Evolutionary conservation across 2,888 invertebrate species (phyloP).

Genomic region (Andrena dorsata): DNA sequence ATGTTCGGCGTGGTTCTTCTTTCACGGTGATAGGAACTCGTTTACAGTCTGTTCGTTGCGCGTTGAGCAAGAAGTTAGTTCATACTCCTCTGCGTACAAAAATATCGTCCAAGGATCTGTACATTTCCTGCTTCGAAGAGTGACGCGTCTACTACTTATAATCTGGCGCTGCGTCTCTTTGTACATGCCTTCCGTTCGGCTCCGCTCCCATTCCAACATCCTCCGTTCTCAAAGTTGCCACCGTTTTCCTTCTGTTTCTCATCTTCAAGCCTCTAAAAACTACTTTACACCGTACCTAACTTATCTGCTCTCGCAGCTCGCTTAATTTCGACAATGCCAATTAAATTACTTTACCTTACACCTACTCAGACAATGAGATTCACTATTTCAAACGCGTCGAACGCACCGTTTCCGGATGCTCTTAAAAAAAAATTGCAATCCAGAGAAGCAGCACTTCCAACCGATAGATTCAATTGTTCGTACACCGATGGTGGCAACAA

Average conservation of each 20-base stretch:
- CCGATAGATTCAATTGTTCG: neutral
- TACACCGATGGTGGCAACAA: neutral
- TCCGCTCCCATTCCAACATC: neutral
- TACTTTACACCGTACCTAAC: constrained; percentile 14
- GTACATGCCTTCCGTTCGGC: constrained; percentile 36
- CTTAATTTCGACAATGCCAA: neutral
- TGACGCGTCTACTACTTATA: constrained; percentile 31
- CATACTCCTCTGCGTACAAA: constrained; percentile 69
- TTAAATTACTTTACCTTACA: neutral
- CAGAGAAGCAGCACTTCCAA: too few relatives aligned
- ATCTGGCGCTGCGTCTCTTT: constrained; percentile 28
- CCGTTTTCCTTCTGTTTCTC: neutral
- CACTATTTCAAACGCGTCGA: neutral
- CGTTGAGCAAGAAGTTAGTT: constrained; percentile 74
- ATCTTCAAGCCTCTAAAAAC: neutral
- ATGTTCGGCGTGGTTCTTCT: constrained; percentile 57
- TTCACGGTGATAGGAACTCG: constrained; percentile 82
- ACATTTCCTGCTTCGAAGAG: constrained; percentile 44
- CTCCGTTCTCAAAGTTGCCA: neutral
- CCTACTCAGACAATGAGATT: neutral
- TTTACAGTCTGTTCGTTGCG: constrained; percentile 84
- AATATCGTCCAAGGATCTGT: constrained; percentile 70
- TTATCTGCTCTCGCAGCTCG: neutral
- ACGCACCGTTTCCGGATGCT: neutral
- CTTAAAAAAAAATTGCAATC: neutral